phyloP scores from a whole-genome alignment of 1,140 invertebrate species.

The Drosophila pachea region DNA sequence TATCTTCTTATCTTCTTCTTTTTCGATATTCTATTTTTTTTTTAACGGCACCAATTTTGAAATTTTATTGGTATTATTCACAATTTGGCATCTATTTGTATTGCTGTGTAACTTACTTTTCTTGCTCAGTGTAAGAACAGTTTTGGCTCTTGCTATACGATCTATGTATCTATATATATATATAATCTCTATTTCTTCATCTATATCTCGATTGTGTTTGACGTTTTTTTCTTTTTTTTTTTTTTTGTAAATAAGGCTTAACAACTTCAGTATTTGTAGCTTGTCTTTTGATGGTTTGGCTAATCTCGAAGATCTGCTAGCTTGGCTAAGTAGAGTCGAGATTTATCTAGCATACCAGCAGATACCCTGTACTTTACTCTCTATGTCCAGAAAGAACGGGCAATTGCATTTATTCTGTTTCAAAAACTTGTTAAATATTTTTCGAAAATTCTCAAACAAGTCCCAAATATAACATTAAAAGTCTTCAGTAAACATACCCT shows the following conservation, averaged over 20 bases:
- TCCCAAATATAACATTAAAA: no score
- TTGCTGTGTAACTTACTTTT: not conserved
- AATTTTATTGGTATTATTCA: slow-evolving; percentile 5
- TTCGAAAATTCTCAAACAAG: no score
- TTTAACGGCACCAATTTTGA: slow-evolving; percentile 23
- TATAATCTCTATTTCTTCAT: not conserved
- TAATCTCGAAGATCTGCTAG: not conserved
- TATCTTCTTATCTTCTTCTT: slow-evolving; percentile 39
- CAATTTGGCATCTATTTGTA: not conserved
- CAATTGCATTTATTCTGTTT: no score
- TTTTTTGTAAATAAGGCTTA: not conserved
- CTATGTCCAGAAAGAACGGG: not conserved
- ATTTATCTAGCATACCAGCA: not conserved
- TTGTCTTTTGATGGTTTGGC: not conserved
- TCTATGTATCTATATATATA: not conserved
- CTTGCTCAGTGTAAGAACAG: not conserved
- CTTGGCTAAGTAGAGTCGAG: not conserved
- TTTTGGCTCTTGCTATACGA: not conserved
- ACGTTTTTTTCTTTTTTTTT: not conserved
- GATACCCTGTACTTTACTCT: not conserved
- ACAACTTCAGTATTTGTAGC: not conserved
- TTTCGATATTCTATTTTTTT: slow-evolving; percentile 25
- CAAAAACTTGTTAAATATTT: no score
- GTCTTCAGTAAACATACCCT: no score
- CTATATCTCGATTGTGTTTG: not conserved